Base-by-base conservation (phyloP, 2,797 vertebrate genomes). In the Enteromius treurensis region DNA sequence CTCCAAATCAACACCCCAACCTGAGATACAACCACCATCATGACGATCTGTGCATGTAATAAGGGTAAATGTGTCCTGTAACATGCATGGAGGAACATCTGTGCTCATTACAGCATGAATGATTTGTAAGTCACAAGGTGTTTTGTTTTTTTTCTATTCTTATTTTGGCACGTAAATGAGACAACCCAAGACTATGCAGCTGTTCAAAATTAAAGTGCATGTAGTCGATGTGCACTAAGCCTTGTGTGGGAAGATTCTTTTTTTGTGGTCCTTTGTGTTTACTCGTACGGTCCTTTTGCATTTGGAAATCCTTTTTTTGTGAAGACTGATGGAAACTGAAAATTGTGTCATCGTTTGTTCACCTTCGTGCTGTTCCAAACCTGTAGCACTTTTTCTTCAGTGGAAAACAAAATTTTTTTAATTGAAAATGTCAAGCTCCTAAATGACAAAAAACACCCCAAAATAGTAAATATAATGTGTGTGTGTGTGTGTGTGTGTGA, bases 51-150 rank as follows among this genome's bases (percentile, higher is more conserved):
- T 40, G 77, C 70, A 62, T 80, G 55, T 29, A 84, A 80, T 62
- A 42, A 47, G 60, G n/a, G 60, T 64, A 32, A 81, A 60, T 76
- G 70, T 64, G 71, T 14, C 23, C 26, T 37, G 29, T 49, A 55
- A n/a, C 21, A 34, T 34, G 51, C 8, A 10, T n/a, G 21, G 60
- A 58, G 64, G 65, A 82, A 74, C 84, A 84, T 86, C 82, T 83
- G 82, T 81, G 82, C 60, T 86, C 77, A 62, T 84, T 69, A 80
- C 67, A 78, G 73, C 81, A 64, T 85, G 81, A 84, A 79, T 79
- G 68, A 88, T 84, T 47, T 77, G 65, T 14, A 76, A 81, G 85
- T 83, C 83, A 86, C 85, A 86, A 83, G 77, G 73, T 82, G 26
- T 62, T 62, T 37, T 23, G 60, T 79, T 60, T 75, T 83, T 82